Evolutionary conservation across 2,113 vertebrate genomes (phyloP).

Genomic region (Protobothrops mucrosquamatus): DNA sequence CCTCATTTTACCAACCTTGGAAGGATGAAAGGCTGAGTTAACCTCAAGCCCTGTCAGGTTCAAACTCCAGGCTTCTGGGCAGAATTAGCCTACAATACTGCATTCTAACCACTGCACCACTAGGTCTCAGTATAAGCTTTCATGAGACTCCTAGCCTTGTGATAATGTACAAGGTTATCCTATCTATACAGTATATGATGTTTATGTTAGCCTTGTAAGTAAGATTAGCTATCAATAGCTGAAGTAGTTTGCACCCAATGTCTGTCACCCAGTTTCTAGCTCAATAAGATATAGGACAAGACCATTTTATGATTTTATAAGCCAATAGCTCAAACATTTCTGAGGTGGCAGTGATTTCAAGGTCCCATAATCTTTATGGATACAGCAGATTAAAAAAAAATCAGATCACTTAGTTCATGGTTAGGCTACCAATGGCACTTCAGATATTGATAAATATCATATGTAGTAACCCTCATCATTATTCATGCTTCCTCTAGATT

Average conservation of each 20-base stretch:
- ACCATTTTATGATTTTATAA: neutral
- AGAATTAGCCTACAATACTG: neutral
- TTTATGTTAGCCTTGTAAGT: neutral
- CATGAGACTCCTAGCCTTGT: neutral
- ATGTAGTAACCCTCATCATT: neutral
- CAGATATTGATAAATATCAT: neutral
- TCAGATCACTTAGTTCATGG: neutral
- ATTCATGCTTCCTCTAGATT: neutral
- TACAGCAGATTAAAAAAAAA: neutral
- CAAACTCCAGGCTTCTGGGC: neutral
- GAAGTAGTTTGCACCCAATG: neutral
- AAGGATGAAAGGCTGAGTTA: neutral
- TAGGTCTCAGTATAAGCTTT: neutral
- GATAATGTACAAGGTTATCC: neutral
- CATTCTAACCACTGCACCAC: neutral
- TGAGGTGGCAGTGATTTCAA: neutral
- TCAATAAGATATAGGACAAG: neutral
- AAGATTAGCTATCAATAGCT: neutral
- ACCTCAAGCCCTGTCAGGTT: neutral
- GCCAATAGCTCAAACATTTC: neutral
- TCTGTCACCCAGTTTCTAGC: neutral
- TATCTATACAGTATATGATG: neutral
- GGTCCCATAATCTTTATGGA: neutral
- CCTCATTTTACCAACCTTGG: neutral
- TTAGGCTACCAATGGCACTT: neutral